Base-by-base conservation (phyloP, 2,888 invertebrate species). In the Ochlodes sylvanus region DNA sequence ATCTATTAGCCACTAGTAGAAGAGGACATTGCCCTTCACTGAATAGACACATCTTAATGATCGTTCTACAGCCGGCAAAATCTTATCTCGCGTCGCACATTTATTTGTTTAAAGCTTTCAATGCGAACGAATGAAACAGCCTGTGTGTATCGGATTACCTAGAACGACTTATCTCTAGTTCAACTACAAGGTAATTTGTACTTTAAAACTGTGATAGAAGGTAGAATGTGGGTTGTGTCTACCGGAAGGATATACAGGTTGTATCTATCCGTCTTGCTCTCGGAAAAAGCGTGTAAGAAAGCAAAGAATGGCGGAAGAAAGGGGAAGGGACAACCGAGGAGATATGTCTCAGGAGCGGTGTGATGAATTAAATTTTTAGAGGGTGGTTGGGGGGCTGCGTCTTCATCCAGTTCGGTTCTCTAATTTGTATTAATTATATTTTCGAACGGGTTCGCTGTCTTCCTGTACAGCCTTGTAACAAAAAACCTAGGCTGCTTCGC, bases 301-400 rank as follows among this genome's bases (percentile, higher is more conserved):
- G 90, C 87, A 91, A 92, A 93, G 92, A 92, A 93, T 89, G 87
- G 90, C 81, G 85, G 84, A 87, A 90, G 87, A 90, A 90, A 88
- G 87, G 92, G 90, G 88, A 87, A 86, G 89, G 89, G 89, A 88
- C 88, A 84, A 78, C 57, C 76, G 79, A 85, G 89, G 87, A 89
- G 92, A 92, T 90, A 89, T 91, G 92, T 92, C 92, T 90, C 89
- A 86, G 86, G 81, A 79, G 82, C 77, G 86, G 82, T 82, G 90
- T 93, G 93, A 92, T 92, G 93, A 93, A 93, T 93, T 93, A 92
- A 93, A 93, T 93, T 93, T 92, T 92, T 92, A 91, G 91, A 85
- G 92, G 92, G 92, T 85, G 86, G 83, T 78, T 77, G 77, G 87
- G 87, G 83, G 83, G 85, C 10, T 12, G 81, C 86, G 87, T 87